Evolutionary conservation across 2,113 vertebrate genomes (phyloP), one percentile per base, ranked within the genome.

Genomic region (Chionis minor): DNA sequence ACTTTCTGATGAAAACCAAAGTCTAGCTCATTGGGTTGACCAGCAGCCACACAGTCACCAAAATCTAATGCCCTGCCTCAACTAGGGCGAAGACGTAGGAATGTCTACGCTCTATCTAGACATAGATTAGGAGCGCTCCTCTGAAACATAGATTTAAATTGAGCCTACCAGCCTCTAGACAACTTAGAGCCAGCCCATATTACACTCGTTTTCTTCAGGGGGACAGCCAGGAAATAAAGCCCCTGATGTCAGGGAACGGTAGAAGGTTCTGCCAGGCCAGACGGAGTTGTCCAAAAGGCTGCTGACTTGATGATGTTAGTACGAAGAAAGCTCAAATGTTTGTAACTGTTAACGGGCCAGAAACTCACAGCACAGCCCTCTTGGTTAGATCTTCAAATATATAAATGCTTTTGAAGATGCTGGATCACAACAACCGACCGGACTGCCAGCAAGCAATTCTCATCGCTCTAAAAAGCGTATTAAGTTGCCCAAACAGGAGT

Each of bases 51-150:
- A 33, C 0, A 1, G 27, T 40, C 38, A 74, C 27, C 40, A 65
- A 61, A 92, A 93, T n/a, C 14, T 16, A 65, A 69, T 1, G 1
- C 6, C 10, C 23, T 14, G 9, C 16, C 74, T 77, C 5, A 14
- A 32, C 26, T 40, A 55, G 9, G 82, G 28, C 2, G 3, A 51
- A 79, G 52, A n/a, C 0, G 0, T 10, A 47, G 38, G 20, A 81
- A 85, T 0, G 2, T 5, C n/a, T 59, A 20, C 1, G 2, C 8
- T 49, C 21, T 3, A 0, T 52, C 49, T 21, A 73, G 44, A n/a
- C 4, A 14, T 4, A 81, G 19, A 72, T 62, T 56, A 62, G 52
- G 49, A 83, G 16, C 10, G 14, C 40, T 54, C 7, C 35, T 51
- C 42, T 47, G 24, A 81, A 42, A 81, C 52, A 52, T 0, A 49